Conservation (phyloP, 2,113 vertebrate species). For the Xiphias gladius region DNA sequence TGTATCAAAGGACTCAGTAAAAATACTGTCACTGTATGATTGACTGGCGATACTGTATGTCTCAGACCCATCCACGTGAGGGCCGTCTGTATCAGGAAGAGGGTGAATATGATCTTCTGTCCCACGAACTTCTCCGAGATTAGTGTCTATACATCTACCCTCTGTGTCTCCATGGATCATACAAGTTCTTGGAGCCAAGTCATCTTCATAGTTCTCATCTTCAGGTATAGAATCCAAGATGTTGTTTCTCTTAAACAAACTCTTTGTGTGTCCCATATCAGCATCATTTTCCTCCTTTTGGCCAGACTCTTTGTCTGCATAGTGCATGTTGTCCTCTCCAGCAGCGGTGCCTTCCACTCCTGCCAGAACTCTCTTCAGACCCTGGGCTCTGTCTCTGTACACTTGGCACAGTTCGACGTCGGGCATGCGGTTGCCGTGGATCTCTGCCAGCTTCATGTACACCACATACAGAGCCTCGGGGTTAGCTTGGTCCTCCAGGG, state of each 20-base stretch:
- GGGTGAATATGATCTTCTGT: background rate
- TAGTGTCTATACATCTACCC: background rate
- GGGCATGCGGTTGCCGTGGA: constrained; percentile 81
- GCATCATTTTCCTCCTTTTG: constrained; percentile 31
- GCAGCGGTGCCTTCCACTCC: constrained; percentile 47
- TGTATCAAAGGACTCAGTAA: constrained; percentile 69
- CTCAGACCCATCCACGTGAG: constrained; percentile 44
- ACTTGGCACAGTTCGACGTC: constrained; percentile 77
- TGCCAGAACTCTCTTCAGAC: constrained; percentile 78
- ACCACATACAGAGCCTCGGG: constrained; percentile 84
- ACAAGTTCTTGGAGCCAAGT: constrained; percentile 11
- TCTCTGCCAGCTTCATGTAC: constrained; percentile 86
- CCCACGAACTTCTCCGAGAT: background rate
- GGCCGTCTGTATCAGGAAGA: constrained; percentile 16
- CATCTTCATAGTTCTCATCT: constrained; percentile 17
- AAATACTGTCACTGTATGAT: constrained; percentile 69
- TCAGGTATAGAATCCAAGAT: constrained; percentile 19
- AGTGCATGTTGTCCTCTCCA: constrained; percentile 29
- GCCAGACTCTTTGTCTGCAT: constrained; percentile 6
- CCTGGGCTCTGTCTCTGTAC: constrained; percentile 80
- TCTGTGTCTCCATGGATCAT: background rate
- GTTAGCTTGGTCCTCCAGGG: constrained; percentile 85
- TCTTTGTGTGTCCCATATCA: constrained; percentile 21
- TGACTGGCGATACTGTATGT: constrained; percentile 40
- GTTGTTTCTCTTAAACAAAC: constrained; percentile 2